phyloP scores from a whole-genome alignment of 1,140 invertebrate species.

The Plodia interpunctella region DNA sequence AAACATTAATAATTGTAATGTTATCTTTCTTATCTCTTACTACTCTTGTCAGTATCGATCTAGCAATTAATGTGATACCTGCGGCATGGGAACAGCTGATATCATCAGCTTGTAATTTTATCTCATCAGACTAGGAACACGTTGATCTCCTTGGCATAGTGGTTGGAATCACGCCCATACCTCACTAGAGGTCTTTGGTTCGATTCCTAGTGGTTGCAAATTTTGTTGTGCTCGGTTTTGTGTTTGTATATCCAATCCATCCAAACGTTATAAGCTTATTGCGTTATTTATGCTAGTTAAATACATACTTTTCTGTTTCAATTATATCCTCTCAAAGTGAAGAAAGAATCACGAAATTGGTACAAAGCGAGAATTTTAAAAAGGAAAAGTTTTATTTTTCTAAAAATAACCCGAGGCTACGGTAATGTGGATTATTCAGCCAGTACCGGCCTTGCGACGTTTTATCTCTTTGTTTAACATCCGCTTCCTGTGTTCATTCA shows the following conservation, averaged over 20 bases:
- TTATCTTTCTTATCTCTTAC: slow-evolving; percentile 1
- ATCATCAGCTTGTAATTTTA: background rate
- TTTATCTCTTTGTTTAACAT: slow-evolving; percentile 25
- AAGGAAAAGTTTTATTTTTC: slow-evolving; percentile 19
- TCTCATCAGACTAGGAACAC: no score
- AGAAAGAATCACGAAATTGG: no score
- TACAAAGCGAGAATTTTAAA: background rate
- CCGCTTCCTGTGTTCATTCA: slow-evolving; percentile 27
- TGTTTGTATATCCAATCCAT: no score
- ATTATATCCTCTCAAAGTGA: no score
- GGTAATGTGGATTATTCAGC: slow-evolving; percentile 20
- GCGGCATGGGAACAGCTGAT: background rate
- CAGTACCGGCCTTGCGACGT: slow-evolving; percentile 24
- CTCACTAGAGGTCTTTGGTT: no score
- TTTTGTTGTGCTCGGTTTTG: no score
- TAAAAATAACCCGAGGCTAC: slow-evolving; percentile 21
- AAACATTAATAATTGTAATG: background rate
- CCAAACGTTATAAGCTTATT: background rate
- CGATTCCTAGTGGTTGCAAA: no score
- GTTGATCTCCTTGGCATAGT: no score
- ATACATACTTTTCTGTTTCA: no score
- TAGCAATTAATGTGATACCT: background rate
- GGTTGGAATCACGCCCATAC: no score
- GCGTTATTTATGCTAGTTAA: background rate
- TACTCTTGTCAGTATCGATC: background rate